Evolutionary conservation across 2,113 vertebrate genomes (phyloP), one percentile per base, ranked within the genome.

Genomic region (Poeciliopsis turrubarensis): DNA sequence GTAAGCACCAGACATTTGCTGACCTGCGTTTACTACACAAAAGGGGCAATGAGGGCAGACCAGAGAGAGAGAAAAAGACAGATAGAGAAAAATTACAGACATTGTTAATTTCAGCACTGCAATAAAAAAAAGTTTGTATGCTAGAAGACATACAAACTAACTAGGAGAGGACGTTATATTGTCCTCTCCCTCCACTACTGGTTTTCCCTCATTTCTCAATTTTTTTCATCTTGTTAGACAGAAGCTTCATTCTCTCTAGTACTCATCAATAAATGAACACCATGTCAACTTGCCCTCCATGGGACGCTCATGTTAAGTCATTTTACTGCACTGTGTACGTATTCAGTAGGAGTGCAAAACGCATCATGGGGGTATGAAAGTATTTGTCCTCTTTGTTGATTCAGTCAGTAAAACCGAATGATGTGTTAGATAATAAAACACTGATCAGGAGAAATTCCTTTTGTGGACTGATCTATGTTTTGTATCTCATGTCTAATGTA

Each of bases 261-360:
- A 64, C 66, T 32, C 27, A 44, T 73, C 71, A 65, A 44, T 62
- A 39, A 80, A 67, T 76, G 39, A 82, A 73, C 37, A 44, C 47
- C 17, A 76, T 68, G 87, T 87, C 79, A 84, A 32, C 70, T 34
- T 86, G 85, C 68, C 73, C 86, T 76, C 44, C 65, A 13, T 54
- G 44, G 17, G 54, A 57, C 0, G 31, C 64, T 78, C 72, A 65
- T 60, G 65, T 70, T 77, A 70, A 54, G 34, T 84, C 17, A n/a
- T 30, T 72, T 27, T 5, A 1, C 62, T 25, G 39, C 0, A 26
- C 34, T 75, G 37, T 61, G 15, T 22, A 29, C 11, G 32, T 29
- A 31, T 69, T 37, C 25, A 11, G 37, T 17, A 29, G 37, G 62
- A 31, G 51, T 60, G 17, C 60, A 65, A 71, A 19, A 44, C n/a